Base-by-base conservation (phyloP, 1,140 invertebrate genomes). In the Papilio machaon region DNA sequence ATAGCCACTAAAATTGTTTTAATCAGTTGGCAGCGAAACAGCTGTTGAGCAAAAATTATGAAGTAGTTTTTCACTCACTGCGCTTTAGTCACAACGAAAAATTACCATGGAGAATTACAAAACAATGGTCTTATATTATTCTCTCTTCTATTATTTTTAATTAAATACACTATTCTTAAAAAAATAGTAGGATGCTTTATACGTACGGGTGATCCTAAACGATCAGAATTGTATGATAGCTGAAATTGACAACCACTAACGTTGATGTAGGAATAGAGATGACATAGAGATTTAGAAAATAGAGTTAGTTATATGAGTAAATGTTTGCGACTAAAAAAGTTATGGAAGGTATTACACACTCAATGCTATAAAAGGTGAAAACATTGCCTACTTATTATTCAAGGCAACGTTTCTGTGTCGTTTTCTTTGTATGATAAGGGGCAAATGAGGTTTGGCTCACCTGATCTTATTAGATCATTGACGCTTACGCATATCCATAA, bases 401-500 rank as follows among this genome's bases (percentile, higher is more conserved):
- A 64, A 64, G 60, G 23, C 60, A 23, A 64, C 23, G 19, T 30
- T 23, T 64, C 19, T 60, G n/a, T 64, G 60, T 64, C 60, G 23
- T 64, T 64, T 64, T 52, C 49, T 60, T 64, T 64, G 23, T 64
- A 9, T 64, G 60, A 64, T 64, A 64, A 64, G 23, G 9, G 60
- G 11, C 19, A 64, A 64, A 58, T 17, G 54, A 58, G 54, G 54
- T 58, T 7, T 17, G 54, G 17, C 17, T 58, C 54, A 58, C 54
- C 54, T 58, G 54, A 58, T 58, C 54, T 58, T 58, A 58, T 58
- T 58, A 58, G 54, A 58, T n/a, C 52, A 54, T 58, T 58, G 54
- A 58, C 54, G 54, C 54, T 58, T 58, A 19, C 17, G 17, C 54
- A 58, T 7, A 58, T 58, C n/a, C 54, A 58, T 58, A n/a, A 58